Evolutionary conservation across 2,113 vertebrate species (phyloP), one percentile per base, ranked within the genome.

Genomic region (Psettodes erumei): DNA sequence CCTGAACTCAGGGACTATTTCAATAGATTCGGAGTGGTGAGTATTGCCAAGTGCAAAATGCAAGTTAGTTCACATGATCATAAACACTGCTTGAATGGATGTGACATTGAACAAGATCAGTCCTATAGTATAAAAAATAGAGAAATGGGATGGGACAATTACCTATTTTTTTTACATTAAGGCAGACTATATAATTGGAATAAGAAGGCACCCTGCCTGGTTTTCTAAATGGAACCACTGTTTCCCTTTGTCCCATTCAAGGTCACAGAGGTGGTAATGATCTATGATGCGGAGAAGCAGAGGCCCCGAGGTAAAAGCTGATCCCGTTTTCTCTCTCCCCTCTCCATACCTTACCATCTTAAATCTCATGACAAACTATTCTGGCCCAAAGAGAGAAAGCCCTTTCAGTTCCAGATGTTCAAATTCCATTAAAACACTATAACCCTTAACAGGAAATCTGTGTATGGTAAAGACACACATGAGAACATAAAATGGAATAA

Each of bases 241-340:
- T 90, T 86, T 86, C 90, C 73, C 69, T 94, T 90, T 93, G 86
- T 93, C 86, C 92, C 82, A 70, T 94, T 93, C 82, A 95, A 99
- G 98, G 98, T 99, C 93, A 99, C 97, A 84, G 98, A 99, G 94
- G 98, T 99, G 92, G 98, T 99, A 93, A 99, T 99, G 98, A 99
- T 99, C 95, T 99, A 99, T 95, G 98, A 99, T 67, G 97, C 97
- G 60, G 98, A 99, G 94, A 99, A 99, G 94, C 98, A 99, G 96
- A 97, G 98, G 96, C 98, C 98, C 93, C 96, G 98, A 99, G 98
- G 98, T 99, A 99, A 99, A 97, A 95, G 95, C 96, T 96, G 94
- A 96, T 95, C 95, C 93, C 83, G 92, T 95, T 94, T 94, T 93
- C 93, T 91, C 87, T 48, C 88, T 75, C 86, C 81, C 69, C 68